phyloP scores from a whole-genome alignment of 2,888 invertebrate species.

The Eristalinus sepulchralis region DNA sequence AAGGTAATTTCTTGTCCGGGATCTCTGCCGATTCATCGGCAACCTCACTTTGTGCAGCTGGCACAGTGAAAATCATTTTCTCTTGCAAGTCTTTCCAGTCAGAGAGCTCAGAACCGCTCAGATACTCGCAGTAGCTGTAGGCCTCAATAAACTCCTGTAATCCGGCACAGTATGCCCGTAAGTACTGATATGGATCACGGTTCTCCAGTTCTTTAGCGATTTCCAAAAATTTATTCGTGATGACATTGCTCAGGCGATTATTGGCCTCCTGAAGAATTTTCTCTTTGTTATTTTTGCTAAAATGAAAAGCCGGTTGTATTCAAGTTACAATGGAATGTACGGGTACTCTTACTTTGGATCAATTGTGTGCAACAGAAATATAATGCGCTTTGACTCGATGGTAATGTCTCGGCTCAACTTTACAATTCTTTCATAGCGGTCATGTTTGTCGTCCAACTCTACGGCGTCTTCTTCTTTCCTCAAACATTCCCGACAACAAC shows the following conservation, averaged over 20 bases:
- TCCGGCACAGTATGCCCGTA: slow-evolving; percentile 85
- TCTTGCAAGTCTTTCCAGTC: slow-evolving; percentile 84
- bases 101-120: slow-evolving; percentile 84
- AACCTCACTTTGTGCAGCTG: slow-evolving; percentile 46
- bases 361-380: slow-evolving; percentile 91
- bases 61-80: slow-evolving; percentile 81
- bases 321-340: neutral
- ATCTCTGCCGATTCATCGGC: neutral
- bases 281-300: slow-evolving; percentile 83
- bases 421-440: slow-evolving; percentile 90
- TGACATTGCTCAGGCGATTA: slow-evolving; percentile 85
- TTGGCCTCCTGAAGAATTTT: slow-evolving; percentile 85
- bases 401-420: slow-evolving; percentile 92
- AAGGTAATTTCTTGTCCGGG: slow-evolving; percentile 21
- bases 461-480: slow-evolving; percentile 85
- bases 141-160: slow-evolving; percentile 93
- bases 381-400: slow-evolving; percentile 94
- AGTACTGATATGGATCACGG: slow-evolving; percentile 87
- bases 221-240: slow-evolving; percentile 82
- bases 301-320: slow-evolving; percentile 35
- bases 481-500: slow-evolving; percentile 79
- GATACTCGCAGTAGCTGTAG: slow-evolving; percentile 87
- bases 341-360: slow-evolving; percentile 76
- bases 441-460: slow-evolving; percentile 89
- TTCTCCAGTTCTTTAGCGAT: slow-evolving; percentile 88